Evolutionary conservation across 1,140 invertebrate species (phyloP), one percentile per base, ranked within the genome.

Genomic region (Drosophila takahashii): DNA sequence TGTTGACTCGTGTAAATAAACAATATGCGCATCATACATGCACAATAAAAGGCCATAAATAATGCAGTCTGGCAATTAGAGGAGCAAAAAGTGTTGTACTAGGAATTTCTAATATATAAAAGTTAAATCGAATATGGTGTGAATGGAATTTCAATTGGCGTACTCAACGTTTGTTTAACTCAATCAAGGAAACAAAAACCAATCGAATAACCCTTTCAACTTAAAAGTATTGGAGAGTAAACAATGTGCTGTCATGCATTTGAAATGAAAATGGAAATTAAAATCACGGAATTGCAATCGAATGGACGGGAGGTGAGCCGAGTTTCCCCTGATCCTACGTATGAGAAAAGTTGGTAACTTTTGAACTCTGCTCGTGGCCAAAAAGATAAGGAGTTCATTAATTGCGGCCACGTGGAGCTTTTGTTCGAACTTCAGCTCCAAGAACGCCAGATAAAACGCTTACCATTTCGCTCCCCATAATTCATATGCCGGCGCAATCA

Each of bases 1-100:
- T 56, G 45, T 58, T 75, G 47, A 65, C 47, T 64, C 18, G 52
- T 65, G 66, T 85, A 73, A 73, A 77, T 74, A 84, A 76, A 86
- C 79, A 86, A 53, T 65, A 44, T 42, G 42, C 47, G 18, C 60
- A 58, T 75, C 56, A 51, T 70, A 44, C 41, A 50, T 48, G 37
- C 47, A 77, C 61, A 80, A 65, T 72, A 72, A 72, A 45, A 29
- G 26, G 39, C 34, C 59, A 84, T 83, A 83, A 84, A 83, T 83
- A 84, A 61, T 75, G 56, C 51, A 84, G 62, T 29, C 48, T 61
- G 48, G 56, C 81, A 86, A 85, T 85, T 85, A 85, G 59, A 81
- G 60, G 4, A 56, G 56, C 59, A 73, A 59, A 64, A 60, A 66
- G 52, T 54, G 61, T n/a, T 41, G 72, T 29, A 15, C 6, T 32